These are phyloP conservation scores for Passer montanus DNA, from an alignment of 2,113 vertebrate species.

Conservation along the genomic window DNA sequence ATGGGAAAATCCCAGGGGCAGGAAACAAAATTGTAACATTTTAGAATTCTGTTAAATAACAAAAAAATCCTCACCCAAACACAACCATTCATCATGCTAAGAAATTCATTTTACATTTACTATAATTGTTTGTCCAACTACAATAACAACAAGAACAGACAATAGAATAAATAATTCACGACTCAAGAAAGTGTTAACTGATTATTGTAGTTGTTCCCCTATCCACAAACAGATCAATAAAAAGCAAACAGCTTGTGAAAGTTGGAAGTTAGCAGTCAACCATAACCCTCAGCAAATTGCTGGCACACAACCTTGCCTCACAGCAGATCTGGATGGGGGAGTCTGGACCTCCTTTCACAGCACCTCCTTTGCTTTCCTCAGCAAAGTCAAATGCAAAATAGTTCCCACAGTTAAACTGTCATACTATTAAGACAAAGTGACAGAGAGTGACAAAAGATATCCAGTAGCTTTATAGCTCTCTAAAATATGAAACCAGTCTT, in stretches of 20 bases:
- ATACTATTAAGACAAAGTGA: slow-evolving; percentile 13
- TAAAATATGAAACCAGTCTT: slow-evolving; percentile 16
- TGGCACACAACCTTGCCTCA: neutral
- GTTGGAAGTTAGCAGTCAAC: neutral
- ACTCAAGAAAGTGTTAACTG: neutral
- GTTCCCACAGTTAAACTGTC: slow-evolving; percentile 14
- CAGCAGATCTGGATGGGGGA: neutral
- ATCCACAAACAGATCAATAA: neutral
- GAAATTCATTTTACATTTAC: neutral
- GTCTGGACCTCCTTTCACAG: neutral
- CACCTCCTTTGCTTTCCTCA: neutral
- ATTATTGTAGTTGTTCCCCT: slow-evolving; percentile 1
- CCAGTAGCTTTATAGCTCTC: slow-evolving; percentile 13
- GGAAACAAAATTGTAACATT: neutral
- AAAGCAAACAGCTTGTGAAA: slow-evolving; percentile 14
- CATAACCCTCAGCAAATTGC: slow-evolving; percentile 35
- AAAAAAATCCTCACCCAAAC: neutral
- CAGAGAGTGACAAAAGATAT: neutral
- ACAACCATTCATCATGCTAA: neutral
- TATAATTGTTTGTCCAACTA: neutral
- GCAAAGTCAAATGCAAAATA: neutral
- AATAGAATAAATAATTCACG: slow-evolving; percentile 24
- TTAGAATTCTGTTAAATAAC: neutral
- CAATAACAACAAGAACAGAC: neutral
- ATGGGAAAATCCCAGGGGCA: neutral